Evolutionary conservation across 92 coral and sea anemone species (phyloP).

Genomic region (Isaurus tuberculatus): DNA sequence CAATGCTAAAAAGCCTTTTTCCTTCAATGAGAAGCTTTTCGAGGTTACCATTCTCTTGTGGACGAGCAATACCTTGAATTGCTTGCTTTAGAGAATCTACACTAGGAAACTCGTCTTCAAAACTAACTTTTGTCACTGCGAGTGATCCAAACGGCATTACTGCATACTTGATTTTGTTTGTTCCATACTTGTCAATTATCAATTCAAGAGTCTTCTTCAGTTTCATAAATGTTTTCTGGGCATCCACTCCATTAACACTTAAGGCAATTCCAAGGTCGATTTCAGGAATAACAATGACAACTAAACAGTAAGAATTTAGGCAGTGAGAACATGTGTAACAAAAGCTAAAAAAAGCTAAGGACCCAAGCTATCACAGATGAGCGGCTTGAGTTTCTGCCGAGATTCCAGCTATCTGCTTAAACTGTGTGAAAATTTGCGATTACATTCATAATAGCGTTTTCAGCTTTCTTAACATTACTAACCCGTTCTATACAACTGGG

Average conservation of each 20-base stretch:
- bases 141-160: conserved; percentile 24
- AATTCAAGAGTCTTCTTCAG: conserved; percentile 17
- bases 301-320: not conserved
- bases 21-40: conserved; percentile 12
- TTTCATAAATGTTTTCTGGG: conserved; percentile 18
- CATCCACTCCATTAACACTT: conserved; percentile 3
- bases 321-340: not conserved
- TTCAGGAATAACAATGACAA: conserved; percentile 29
- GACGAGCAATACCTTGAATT: not conserved
- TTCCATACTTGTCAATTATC: conserved; percentile 37
- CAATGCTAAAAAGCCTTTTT: conserved; percentile 9
- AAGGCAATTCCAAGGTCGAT: conserved; percentile 32
- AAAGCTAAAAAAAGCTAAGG: not conserved
- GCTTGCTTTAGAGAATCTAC: not conserved
- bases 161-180: conserved; percentile 22
- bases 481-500: no score
- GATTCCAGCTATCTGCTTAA: no score
- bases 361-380: not conserved
- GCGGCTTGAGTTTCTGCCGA: no score
- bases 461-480: no score
- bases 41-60: conserved; percentile 16
- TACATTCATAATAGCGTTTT: no score
- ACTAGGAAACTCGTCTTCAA: not conserved
- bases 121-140: not conserved
- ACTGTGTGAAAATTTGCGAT: no score